These are phyloP conservation scores for Solenodon paradoxus DNA, from an alignment of 2,113 vertebrate species.

Conservation along the genomic window DNA sequence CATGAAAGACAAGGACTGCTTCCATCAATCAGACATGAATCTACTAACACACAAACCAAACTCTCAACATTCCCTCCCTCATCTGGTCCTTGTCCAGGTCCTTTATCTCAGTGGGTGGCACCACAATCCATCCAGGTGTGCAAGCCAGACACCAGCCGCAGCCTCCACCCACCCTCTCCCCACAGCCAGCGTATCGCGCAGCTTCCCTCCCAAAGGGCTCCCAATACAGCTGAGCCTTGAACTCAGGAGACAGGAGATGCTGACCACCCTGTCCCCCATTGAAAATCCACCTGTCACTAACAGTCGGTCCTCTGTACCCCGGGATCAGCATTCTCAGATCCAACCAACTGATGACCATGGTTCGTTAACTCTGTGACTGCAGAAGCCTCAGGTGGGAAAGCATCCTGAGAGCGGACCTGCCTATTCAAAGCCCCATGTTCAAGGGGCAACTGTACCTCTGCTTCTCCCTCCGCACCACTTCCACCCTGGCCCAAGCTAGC, in stretches of 20 bases:
- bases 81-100: background rate
- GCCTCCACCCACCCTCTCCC: background rate
- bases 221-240: background rate
- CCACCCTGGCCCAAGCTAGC: rapidly evolving
- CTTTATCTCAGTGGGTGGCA: background rate
- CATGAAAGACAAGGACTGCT: background rate
- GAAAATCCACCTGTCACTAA: too few relatives aligned
- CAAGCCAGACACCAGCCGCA: background rate
- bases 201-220: background rate
- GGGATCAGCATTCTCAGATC: too few relatives aligned
- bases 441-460: background rate
- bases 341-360: background rate
- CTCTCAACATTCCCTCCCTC: background rate
- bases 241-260: background rate
- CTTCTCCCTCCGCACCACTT: too few relatives aligned
- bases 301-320: too few relatives aligned
- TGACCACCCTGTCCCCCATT: background rate
- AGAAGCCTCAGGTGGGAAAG: too few relatives aligned
- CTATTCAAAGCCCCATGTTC: background rate
- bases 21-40: background rate
- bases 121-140: background rate
- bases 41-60: background rate
- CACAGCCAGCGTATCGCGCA: background rate
- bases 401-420: background rate
- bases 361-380: too few relatives aligned